Evolutionary conservation across 2,797 vertebrate species (phyloP), one percentile per base, ranked within the genome.

Genomic region (Molossus alvarezi): DNA sequence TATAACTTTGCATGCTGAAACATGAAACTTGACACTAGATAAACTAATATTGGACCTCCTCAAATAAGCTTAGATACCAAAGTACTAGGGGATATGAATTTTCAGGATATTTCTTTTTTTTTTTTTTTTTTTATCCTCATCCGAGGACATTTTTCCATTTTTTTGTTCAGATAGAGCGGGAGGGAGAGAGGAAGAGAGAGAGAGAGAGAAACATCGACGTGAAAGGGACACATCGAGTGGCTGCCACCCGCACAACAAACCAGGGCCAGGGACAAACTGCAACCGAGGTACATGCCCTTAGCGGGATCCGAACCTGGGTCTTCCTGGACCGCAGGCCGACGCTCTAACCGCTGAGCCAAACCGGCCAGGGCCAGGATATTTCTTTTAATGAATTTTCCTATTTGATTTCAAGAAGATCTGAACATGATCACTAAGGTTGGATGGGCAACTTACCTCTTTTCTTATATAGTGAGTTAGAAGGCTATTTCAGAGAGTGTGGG

Each of bases 381-480:
- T 86, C 51, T 85, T 92, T 80, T 82, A 17, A 75, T 75, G 37
- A 85, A 65, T 45, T 60, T 90, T 81, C n/a, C 75, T 72, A 72
- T 69, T 90, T 93, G 53, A 93, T 55, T 90, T 81, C 81, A 67
- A 82, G 69, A 90, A 90, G 58, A 51, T 33, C 23, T 72, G 13
- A 86, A 81, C 11, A 65, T 80, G 55, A 77, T 65, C 57, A 89
- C 48, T 45, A 90, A 72, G 20, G 37, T 57, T n/a, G 93, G 25
- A 79, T 4, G 89, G 41, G 58, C 75, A 86, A 86, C 58, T 86
- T 58, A 93, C 29, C 57, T 85, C 37, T 89, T 48, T 48, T 69
- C 20, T 51, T 25, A 57, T 72, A 60, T 29, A 67, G 29, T 84
- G 29, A 73, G 20, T 33, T 79, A 79, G 17, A 89, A 84, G 64